Base-by-base conservation (phyloP, 1,140 invertebrate species). In the Cotesia typhae region DNA sequence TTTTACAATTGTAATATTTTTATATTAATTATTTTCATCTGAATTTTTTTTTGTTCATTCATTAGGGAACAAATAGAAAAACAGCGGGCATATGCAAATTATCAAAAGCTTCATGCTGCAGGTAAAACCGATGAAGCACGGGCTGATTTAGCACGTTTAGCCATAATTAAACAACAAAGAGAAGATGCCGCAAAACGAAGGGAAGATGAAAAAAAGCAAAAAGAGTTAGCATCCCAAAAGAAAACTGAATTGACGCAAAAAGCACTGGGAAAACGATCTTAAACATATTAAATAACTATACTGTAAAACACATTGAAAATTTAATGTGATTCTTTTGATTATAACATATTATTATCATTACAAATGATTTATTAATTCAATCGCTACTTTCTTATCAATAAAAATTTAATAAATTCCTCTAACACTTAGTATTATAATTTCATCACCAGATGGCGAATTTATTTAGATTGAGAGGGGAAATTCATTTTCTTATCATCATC, bases 101-200 rank as follows among this genome's bases (percentile, higher is more conserved):
- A 98, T 83, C 93, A 96, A 81, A 96, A 95, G 81, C 85, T 98
- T 20, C 96, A 98, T 80, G 94, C 95, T 0, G 95, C 94, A 71
- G 96, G 97, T 65, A 98, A 97, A 86, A 99, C 97, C 0, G 96
- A 97, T 55, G 95, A 98, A 84, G 97, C 97, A 0, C 90, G 95
- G 73, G 95, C 96, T 1, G 97, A 99, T 88, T 87, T 99, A 51
- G 97, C 97, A 5, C 87, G 97, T 70, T 87, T 96, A 78, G 95
- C 95, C 0, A 92, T 97, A 75, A 96, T 98, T 75, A 92, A 94
- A 68, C 95, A 98, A 83, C 95, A 98, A 84, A 88, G 97, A 38
- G 97, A 97, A 83, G 96, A 98, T 79, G 96, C 96, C 3, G 95
- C 95, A 4, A 94, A 94, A 79, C 92, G 94, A 81, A 89, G 95